Conservation (phyloP, 2,797 vertebrate genomes). For the Sebastes paucispinis region DNA sequence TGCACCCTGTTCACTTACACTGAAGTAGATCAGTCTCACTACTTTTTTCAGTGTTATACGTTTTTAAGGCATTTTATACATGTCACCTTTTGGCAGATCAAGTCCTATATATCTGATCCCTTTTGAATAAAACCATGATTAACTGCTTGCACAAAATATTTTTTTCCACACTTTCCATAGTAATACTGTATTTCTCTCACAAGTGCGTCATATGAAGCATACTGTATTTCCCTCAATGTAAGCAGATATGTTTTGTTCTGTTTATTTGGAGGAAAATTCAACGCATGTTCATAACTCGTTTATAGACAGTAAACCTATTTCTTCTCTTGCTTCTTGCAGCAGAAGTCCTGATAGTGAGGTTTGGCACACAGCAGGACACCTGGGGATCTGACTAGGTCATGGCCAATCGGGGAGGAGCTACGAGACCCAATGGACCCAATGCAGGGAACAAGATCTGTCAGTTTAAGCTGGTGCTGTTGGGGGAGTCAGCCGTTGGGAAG, state of each 20-base stretch:
- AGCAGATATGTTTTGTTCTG: background rate
- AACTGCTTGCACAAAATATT: background rate
- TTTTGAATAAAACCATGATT: background rate
- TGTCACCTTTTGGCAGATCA: background rate
- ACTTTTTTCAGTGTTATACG: background rate
- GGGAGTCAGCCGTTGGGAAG: conserved; percentile 98
- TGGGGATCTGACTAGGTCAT: conserved; percentile 87
- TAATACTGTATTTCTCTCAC: background rate
- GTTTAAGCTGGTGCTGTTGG: conserved; percentile 97
- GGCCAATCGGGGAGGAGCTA: conserved; percentile 95
- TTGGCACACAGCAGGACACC: conserved; percentile 78
- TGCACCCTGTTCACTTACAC: background rate
- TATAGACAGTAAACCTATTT: background rate
- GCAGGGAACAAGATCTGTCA: conserved; percentile 98
- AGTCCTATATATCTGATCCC: background rate
- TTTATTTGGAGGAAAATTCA: background rate
- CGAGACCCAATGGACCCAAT: conserved; percentile 96
- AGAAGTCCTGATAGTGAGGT: conserved; percentile 65
- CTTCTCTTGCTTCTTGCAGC: conserved; percentile 27
- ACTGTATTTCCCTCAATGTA: background rate
- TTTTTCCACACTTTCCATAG: background rate
- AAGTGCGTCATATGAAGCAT: background rate
- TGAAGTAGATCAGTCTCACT: background rate
- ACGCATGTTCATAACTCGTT: background rate
- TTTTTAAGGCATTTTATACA: background rate